phyloP scores from a whole-genome alignment of 2,113 vertebrate genomes.

The Naja naja region DNA sequence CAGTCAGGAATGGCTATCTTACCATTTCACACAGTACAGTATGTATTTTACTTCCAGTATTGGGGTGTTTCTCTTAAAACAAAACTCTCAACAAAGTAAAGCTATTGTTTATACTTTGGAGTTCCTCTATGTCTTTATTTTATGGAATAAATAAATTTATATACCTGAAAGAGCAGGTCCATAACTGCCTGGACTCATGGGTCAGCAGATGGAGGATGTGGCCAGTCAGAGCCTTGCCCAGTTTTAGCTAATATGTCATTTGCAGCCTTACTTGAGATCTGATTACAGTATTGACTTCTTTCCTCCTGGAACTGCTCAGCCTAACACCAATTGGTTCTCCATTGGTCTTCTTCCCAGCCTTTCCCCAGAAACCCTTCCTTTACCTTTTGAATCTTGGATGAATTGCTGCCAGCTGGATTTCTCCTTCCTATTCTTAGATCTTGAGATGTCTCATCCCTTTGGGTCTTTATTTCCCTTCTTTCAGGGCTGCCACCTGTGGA shows the following conservation, averaged over 20 bases:
- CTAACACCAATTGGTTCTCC: neutral
- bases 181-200: neutral
- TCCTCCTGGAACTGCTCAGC: neutral
- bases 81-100: neutral
- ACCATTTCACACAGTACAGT: conserved; percentile 74
- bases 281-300: neutral
- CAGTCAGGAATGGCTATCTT: conserved; percentile 72
- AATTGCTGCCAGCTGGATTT: neutral
- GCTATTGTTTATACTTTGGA: neutral
- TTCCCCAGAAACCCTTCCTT: neutral
- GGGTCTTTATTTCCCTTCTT: neutral
- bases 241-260: neutral
- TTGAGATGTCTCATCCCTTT: neutral
- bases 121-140: neutral
- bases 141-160: too few species aligned
- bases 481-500: neutral
- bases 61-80: neutral
- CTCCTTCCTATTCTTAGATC: neutral
- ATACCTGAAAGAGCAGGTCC: neutral
- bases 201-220: neutral
- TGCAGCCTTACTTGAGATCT: neutral
- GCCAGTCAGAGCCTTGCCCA: neutral
- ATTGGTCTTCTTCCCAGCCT: neutral
- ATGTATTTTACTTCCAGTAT: conserved; percentile 24
- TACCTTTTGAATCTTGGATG: neutral